Conservation (phyloP, 2,113 vertebrate genomes). For the Bos indicus region DNA sequence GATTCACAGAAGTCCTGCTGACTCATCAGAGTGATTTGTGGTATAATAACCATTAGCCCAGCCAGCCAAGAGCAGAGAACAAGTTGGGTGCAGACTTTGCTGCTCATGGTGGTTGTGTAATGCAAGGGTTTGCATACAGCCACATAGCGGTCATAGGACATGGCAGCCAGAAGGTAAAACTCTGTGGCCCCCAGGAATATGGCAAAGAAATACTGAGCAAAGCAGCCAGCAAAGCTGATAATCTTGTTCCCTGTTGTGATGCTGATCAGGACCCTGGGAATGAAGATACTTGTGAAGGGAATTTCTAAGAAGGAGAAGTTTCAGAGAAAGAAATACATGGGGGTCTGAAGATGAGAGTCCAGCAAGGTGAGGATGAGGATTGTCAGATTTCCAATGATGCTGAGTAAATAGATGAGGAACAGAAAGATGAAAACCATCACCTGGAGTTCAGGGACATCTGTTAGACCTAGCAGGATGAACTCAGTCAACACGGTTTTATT, state of each 20-base stretch:
- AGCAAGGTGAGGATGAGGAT: slow-evolving; percentile 53
- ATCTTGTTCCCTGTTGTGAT: slow-evolving; percentile 41
- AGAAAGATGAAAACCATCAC: slow-evolving; percentile 39
- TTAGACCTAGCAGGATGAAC: slow-evolving; percentile 65
- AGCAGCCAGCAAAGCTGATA: slow-evolving; percentile 59
- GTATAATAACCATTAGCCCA: slow-evolving; percentile 47
- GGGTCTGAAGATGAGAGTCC: slow-evolving; percentile 35
- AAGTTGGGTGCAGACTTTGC: slow-evolving; percentile 40
- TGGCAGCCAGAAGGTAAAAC: slow-evolving; percentile 60
- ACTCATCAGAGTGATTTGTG: slow-evolving; percentile 38
- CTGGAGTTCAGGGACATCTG: slow-evolving; percentile 16
- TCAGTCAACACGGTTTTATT: slow-evolving; percentile 46
- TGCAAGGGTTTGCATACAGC: slow-evolving; percentile 67
- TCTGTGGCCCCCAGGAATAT: slow-evolving; percentile 59
- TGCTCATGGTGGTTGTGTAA: slow-evolving; percentile 57
- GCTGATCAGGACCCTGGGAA: slow-evolving; percentile 38
- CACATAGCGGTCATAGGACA: slow-evolving; percentile 70
- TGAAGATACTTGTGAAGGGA: slow-evolving; percentile 46
- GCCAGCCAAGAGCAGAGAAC: slow-evolving; percentile 53
- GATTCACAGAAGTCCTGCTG: slow-evolving; percentile 54
- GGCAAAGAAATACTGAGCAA: slow-evolving; percentile 65
- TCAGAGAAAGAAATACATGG: slow-evolving; percentile 66
- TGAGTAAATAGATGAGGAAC: slow-evolving; percentile 42
- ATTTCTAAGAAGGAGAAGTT: slow-evolving; percentile 67
- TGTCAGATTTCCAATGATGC: slow-evolving; percentile 42